These are phyloP conservation scores for Quiscalus mexicanus DNA, from an alignment of 2,113 vertebrate species.

Conservation along the genomic window DNA sequence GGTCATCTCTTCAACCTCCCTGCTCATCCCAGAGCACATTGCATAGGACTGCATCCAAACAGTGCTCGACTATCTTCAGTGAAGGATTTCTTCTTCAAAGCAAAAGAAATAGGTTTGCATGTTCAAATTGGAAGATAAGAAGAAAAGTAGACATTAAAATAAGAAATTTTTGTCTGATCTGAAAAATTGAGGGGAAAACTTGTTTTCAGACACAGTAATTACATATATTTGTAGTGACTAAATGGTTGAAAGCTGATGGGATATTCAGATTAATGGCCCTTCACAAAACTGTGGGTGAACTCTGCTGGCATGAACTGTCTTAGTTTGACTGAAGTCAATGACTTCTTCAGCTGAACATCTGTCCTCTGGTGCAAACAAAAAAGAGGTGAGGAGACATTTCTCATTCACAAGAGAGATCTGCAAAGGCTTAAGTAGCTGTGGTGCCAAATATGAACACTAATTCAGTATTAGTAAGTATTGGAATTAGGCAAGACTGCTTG, in stretches of 20 bases:
- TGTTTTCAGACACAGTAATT: background rate
- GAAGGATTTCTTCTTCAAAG: background rate
- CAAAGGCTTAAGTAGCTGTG: background rate
- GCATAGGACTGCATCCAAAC: background rate
- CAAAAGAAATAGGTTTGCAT: background rate
- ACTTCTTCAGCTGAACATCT: background rate
- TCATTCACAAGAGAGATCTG: background rate
- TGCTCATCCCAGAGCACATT: background rate
- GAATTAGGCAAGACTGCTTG: background rate
- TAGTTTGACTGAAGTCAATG: background rate
- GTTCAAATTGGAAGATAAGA: background rate
- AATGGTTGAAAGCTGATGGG: background rate
- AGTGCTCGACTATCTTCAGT: background rate
- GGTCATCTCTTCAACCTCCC: background rate
- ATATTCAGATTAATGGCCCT: background rate
- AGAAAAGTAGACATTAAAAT: background rate
- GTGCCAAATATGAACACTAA: background rate
- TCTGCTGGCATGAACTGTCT: background rate
- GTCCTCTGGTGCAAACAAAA: background rate
- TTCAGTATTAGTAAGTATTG: background rate
- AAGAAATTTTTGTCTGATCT: background rate
- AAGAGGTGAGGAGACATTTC: background rate
- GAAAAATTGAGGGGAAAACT: background rate
- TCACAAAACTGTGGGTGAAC: background rate
- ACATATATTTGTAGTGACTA: background rate